Conservation (phyloP, 2,797 vertebrate genomes). For the Dendrocincla tyrannina region DNA sequence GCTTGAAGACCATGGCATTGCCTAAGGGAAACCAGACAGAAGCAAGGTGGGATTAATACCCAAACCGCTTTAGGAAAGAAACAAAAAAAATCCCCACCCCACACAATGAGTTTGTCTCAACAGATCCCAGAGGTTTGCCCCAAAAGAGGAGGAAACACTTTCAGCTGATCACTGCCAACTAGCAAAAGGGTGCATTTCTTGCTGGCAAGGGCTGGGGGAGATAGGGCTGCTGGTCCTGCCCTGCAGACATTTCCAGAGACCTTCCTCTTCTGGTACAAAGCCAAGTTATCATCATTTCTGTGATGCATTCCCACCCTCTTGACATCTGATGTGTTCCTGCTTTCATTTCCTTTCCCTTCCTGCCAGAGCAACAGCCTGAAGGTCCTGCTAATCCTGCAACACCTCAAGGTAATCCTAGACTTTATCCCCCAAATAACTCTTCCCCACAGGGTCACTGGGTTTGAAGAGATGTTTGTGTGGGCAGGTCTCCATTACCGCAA, state of each 20-base stretch:
- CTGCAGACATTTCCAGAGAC: neutral
- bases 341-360: neutral
- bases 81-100: neutral
- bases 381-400: neutral
- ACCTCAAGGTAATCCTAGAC: neutral
- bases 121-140: neutral
- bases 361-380: neutral
- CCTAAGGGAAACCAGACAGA: constrained; percentile 74
- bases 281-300: neutral
- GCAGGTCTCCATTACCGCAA: constrained; percentile 81
- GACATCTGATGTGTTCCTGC: neutral
- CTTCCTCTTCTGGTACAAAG: neutral
- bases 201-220: neutral
- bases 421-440: neutral
- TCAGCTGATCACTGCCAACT: neutral
- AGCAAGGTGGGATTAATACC: neutral
- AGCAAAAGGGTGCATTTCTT: neutral
- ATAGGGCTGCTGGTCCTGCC: neutral
- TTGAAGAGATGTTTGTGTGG: neutral
- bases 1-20: constrained; percentile 95
- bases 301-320: neutral
- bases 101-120: neutral
- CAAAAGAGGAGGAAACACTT: neutral
- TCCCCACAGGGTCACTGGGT: neutral
- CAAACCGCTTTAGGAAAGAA: neutral